phyloP scores from a whole-genome alignment of 2,113 vertebrate genomes.

The Oophaga pumilio region DNA sequence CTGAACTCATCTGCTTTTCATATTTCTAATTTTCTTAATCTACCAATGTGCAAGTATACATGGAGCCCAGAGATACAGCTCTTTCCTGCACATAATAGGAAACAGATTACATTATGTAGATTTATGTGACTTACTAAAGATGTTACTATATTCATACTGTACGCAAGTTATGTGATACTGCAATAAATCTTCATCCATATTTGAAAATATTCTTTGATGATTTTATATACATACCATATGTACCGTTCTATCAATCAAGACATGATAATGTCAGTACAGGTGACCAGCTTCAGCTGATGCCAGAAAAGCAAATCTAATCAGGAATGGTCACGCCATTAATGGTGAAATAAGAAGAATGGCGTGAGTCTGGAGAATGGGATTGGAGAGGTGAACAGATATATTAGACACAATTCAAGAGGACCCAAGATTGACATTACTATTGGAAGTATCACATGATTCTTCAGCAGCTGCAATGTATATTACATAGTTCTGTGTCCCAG shows the following conservation, averaged over 20 bases:
- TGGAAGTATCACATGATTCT: neutral
- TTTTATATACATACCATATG: neutral
- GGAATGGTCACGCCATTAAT: neutral
- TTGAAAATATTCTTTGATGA: slow-evolving; percentile 10
- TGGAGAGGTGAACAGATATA: neutral
- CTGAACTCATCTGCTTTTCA: slow-evolving; percentile 32
- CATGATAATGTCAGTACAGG: neutral
- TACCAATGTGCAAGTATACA: neutral
- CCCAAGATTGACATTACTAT: neutral
- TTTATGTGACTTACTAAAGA: neutral
- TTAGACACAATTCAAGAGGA: neutral
- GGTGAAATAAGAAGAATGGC: neutral
- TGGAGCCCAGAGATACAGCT: neutral
- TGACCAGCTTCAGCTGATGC: neutral
- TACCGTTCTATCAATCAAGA: neutral
- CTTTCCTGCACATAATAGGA: neutral
- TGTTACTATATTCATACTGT: slow-evolving; percentile 23
- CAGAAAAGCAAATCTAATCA: neutral
- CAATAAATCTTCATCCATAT: slow-evolving; percentile 6
- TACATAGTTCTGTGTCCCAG: too few species aligned
- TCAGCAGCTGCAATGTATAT: too few species aligned
- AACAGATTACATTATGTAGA: neutral
- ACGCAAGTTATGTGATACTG: slow-evolving; percentile 11
- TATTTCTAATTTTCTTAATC: slow-evolving; percentile 34
- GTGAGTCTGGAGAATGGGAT: neutral